Percentiles rank a stretch among this genome's conserved stretches.
Conservation (phyloP, 2,888 invertebrate genomes). For the Caenorhabditis sp. region DNA sequence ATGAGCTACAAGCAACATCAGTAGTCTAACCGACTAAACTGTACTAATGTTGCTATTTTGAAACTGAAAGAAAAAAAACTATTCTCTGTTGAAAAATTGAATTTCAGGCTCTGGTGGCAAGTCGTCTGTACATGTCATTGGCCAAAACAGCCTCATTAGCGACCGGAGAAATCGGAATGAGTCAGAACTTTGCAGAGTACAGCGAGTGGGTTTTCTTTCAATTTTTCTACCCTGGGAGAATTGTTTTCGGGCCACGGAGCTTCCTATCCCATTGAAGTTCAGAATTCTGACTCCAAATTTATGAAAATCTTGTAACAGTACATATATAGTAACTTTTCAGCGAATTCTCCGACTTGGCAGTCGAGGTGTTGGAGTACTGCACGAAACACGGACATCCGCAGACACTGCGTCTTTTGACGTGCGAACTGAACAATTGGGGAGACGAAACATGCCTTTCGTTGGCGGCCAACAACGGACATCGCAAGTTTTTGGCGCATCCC, state of each 20-base stretch:
- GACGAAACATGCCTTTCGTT: constrained; percentile 97
- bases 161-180: constrained; percentile 91
- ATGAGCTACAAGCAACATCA: too few species aligned
- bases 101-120: constrained; percentile 70
- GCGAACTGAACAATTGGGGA: constrained; percentile 97
- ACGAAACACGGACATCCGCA: constrained; percentile 93
- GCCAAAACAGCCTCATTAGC: constrained; percentile 98
- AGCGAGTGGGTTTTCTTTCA: constrained; percentile 59
- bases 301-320: background rate
- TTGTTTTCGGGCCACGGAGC: background rate
- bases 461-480: constrained; percentile 95
- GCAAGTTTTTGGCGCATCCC: constrained; percentile 85
- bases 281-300: background rate
- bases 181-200: constrained; percentile 67
- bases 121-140: constrained; percentile 94
- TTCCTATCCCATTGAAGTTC: too few species aligned
- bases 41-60: background rate
- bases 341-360: constrained; percentile 86
- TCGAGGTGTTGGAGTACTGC: constrained; percentile 95
- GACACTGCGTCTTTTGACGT: constrained; percentile 95
- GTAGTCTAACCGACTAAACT: too few species aligned
- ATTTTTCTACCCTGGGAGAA: too few species aligned
- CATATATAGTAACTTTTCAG: too few species aligned
- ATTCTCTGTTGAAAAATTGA: too few species aligned
- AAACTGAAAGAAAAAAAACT: too few species aligned